Evolutionary conservation across 1,140 invertebrate species (phyloP), one percentile per base, ranked within the genome.

Genomic region (Drosophila pachea): DNA sequence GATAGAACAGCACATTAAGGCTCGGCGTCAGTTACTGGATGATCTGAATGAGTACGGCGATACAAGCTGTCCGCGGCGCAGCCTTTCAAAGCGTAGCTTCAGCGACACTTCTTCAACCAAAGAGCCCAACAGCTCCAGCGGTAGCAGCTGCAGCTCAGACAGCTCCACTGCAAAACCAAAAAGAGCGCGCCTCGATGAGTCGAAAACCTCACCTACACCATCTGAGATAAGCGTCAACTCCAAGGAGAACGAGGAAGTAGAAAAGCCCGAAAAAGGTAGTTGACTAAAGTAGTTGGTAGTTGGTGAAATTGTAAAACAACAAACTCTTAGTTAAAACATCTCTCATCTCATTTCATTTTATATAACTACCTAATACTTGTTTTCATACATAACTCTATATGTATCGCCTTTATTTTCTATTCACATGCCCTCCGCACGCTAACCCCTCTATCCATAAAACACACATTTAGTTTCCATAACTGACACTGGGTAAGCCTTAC

Each of bases 161-260:
- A 84, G 76, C 56, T 73, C 81, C 6, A 43, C 66, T 47, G 35
- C 16, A 5, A 55, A 65, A 43, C 47, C 66, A 1, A 76, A 84
- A 38, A 60, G 73, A 12, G 12, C 71, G 0, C 64, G 79, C 8
- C 66, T 35, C 7, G 69, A 70, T 2, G 73, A 61, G 7, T 22
- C 74, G 0, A 77, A 81, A 29, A 72, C 82, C 16, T 87, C 84
- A 14, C 84, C 84, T 11, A 78, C 88, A 33, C 79, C 77, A 14
- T 89, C 88, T 0, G 88, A 89, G 42, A 45, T 70, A 4, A 89
- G 88, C 36, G 67, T 82, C 9, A 87, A 86, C 49, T 89, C 88
- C 16, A 89, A 89, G 65, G 88, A 89, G 48, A 89, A 89, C 61
- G 88, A 88, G 64, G 86, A 70, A 8, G 38, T 78, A 11, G 84